Evolutionary conservation across 2,113 vertebrate genomes (phyloP).

Genomic region (Pluvialis apricaria): DNA sequence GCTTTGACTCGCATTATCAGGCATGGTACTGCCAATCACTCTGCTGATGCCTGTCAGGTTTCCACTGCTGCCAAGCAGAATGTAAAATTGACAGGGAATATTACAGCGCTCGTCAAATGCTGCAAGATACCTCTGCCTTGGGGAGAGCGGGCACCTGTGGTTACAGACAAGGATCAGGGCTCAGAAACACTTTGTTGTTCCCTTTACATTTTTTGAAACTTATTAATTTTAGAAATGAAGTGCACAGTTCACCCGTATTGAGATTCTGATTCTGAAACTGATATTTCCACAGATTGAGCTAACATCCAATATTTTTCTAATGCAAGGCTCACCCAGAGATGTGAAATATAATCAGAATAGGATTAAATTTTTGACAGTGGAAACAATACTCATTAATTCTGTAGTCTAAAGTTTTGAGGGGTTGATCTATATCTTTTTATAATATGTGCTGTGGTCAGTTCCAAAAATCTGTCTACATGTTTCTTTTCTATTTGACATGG

Average conservation of each 20-base stretch:
- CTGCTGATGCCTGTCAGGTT: slow-evolving; percentile 64
- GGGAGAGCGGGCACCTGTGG: slow-evolving; percentile 64
- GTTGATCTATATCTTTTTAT: slow-evolving; percentile 44
- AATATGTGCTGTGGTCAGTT: slow-evolving; percentile 31
- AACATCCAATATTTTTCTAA: background rate
- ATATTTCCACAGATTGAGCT: slow-evolving; percentile 4
- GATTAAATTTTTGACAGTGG: slow-evolving; percentile 30
- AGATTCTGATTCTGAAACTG: background rate
- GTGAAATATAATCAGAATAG: slow-evolving; percentile 35
- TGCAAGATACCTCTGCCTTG: slow-evolving; percentile 59
- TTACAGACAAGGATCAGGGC: slow-evolving; percentile 49
- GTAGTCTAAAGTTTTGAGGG: slow-evolving; percentile 10
- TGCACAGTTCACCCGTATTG: background rate
- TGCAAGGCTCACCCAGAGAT: background rate
- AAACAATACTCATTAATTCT: slow-evolving; percentile 37
- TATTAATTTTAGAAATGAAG: background rate
- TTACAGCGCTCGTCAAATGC: slow-evolving; percentile 18
- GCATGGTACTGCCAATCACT: slow-evolving; percentile 66
- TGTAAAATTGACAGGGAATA: slow-evolving; percentile 70
- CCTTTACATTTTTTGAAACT: background rate
- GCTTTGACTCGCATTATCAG: slow-evolving; percentile 65
- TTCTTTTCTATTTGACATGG: slow-evolving; percentile 42
- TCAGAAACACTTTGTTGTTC: slow-evolving; percentile 27
- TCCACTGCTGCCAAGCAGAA: slow-evolving; percentile 58
- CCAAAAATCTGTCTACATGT: slow-evolving; percentile 56